Evolutionary conservation across 2,113 vertebrate species (phyloP).

Genomic region (Heterocephalus glaber): DNA sequence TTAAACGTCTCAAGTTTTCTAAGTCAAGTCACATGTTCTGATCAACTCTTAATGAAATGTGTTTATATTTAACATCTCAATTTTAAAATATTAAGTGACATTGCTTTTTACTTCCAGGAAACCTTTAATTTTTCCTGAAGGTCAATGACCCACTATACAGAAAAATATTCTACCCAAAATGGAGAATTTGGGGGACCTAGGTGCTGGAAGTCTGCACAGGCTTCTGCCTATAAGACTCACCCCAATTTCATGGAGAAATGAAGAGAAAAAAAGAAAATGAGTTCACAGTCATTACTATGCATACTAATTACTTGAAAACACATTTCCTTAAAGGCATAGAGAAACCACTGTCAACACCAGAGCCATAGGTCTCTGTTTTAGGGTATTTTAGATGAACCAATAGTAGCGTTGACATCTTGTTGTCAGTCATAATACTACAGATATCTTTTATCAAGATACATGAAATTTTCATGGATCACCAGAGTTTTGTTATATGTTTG

Average conservation of each 20-base stretch:
- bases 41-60: slow-evolving; percentile 21
- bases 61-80: slow-evolving; percentile 38
- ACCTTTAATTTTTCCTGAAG: neutral
- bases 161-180: neutral
- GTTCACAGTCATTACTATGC: neutral
- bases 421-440: neutral
- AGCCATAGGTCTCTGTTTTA: neutral
- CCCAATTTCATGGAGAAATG: neutral
- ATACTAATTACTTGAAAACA: neutral
- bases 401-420: neutral
- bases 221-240: neutral
- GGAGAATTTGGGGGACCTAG: neutral
- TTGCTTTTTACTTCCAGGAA: neutral
- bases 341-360: neutral
- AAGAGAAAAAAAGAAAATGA: neutral
- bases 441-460: neutral
- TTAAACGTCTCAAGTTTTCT: neutral
- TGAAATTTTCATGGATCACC: neutral
- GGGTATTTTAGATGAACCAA: neutral
- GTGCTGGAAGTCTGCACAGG: neutral
- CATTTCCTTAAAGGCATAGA: neutral
- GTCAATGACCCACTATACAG: neutral
- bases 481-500: slow-evolving; percentile 4
- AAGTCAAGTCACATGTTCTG: neutral
- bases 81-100: neutral